Conservation (phyloP, 2,888 invertebrate species). For the Harpagoxenus sublaevis region DNA sequence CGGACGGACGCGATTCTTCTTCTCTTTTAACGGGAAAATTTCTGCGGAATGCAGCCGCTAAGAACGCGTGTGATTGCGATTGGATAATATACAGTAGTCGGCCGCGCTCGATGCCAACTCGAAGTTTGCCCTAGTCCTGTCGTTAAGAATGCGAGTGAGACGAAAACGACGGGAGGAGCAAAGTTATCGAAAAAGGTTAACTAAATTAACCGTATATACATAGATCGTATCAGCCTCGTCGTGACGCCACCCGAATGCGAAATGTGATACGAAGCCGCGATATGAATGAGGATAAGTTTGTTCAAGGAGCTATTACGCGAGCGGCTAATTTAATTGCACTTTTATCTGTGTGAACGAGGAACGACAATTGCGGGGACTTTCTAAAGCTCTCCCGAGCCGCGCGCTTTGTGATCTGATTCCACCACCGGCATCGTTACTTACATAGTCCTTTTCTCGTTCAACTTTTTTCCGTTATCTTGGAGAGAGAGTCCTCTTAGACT, state of each 20-base stretch:
- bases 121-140: slow-evolving; percentile 42
- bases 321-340: slow-evolving; percentile 63
- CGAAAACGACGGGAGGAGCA: slow-evolving; percentile 13
- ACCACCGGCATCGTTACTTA: slow-evolving; percentile 21
- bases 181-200: slow-evolving; percentile 65
- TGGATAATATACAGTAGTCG: slow-evolving; percentile 39
- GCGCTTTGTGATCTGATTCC: slow-evolving; percentile 38
- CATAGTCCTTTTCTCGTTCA: slow-evolving; percentile 14
- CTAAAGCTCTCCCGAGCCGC: slow-evolving; percentile 25
- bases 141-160: slow-evolving; percentile 10
- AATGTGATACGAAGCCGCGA: slow-evolving; percentile 45
- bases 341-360: slow-evolving; percentile 30
- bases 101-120: slow-evolving; percentile 48
- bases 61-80: slow-evolving; percentile 19
- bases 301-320: slow-evolving; percentile 51
- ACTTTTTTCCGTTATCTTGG: slow-evolving; percentile 27
- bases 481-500: neutral
- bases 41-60: neutral
- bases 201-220: slow-evolving; percentile 55
- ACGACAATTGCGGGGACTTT: slow-evolving; percentile 36
- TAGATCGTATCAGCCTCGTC: slow-evolving; percentile 30
- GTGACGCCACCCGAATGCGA: slow-evolving; percentile 54
- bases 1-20: neutral
- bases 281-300: slow-evolving; percentile 53
- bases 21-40: slow-evolving; percentile 17